Evolutionary conservation across 2,113 vertebrate genomes (phyloP).

Genomic region (Chaetodon trifascialis): DNA sequence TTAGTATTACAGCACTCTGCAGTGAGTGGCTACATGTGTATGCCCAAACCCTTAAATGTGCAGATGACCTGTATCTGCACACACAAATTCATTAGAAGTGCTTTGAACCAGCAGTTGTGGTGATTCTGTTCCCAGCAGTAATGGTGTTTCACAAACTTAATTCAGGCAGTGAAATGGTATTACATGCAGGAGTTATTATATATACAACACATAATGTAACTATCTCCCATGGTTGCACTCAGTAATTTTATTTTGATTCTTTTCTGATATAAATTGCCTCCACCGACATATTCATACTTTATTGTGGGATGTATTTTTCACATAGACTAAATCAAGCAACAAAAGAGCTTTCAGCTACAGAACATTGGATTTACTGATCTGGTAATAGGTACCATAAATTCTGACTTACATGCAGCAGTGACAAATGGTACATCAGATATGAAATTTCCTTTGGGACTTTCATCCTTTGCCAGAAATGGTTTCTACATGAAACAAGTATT

Average conservation of each 20-base stretch:
- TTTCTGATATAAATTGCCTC: constrained; percentile 69
- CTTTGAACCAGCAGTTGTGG: constrained; percentile 43
- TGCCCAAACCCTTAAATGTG: constrained; percentile 9
- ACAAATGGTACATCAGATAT: constrained; percentile 80
- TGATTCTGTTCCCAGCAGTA: constrained; percentile 53
- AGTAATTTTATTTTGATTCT: constrained; percentile 69
- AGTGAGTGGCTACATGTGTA: not conserved
- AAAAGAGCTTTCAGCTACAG: constrained; percentile 78
- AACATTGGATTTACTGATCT: constrained; percentile 81
- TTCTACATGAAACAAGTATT: constrained; percentile 73
- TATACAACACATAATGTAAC: constrained; percentile 67
- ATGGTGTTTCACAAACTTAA: constrained; percentile 62
- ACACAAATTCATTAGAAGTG: constrained; percentile 32
- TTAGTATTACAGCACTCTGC: constrained; percentile 11
- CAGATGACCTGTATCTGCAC: constrained; percentile 33
- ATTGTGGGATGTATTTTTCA: constrained; percentile 75
- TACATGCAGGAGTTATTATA: constrained; percentile 60
- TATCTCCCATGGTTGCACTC: constrained; percentile 48
- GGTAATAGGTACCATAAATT: constrained; percentile 84
- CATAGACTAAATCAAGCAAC: constrained; percentile 80
- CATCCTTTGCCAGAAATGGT: constrained; percentile 73
- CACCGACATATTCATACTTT: constrained; percentile 73
- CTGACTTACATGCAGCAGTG: constrained; percentile 76
- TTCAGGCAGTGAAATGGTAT: constrained; percentile 59
- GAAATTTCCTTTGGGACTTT: constrained; percentile 79